Conservation (phyloP, 2,888 invertebrate species). For the Nomada lathburiana region DNA sequence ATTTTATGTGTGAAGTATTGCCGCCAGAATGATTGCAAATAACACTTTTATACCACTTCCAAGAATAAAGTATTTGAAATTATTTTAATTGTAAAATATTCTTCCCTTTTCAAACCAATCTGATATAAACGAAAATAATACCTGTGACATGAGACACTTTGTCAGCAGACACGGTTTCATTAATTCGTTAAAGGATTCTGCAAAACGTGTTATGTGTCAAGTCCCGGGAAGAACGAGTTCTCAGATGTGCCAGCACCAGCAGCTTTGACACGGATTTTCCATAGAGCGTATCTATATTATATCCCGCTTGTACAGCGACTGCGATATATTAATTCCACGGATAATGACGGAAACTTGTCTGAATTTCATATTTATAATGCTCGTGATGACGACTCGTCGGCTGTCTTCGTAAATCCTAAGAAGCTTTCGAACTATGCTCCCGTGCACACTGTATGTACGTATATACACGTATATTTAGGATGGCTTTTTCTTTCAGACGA, state of each 20-base stretch:
- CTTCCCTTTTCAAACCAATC: no score
- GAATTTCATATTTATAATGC: constrained; percentile 59
- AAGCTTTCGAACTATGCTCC: background rate
- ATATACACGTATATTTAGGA: constrained; percentile 38
- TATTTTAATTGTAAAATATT: no score
- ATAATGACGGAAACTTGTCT: constrained; percentile 45
- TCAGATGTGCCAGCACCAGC: constrained; percentile 27
- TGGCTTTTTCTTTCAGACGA: constrained; percentile 63
- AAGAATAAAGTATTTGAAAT: no score
- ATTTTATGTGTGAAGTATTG: no score
- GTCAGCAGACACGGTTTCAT: background rate
- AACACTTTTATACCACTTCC: no score
- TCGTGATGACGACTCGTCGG: constrained; percentile 19
- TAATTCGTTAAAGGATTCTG: constrained; percentile 6
- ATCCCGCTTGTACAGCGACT: constrained; percentile 16
- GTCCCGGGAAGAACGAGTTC: background rate
- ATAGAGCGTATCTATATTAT: constrained; percentile 18
- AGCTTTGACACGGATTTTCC: constrained; percentile 29
- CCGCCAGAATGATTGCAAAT: no score
- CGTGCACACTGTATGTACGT: constrained; percentile 12
- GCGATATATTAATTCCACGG: constrained; percentile 32
- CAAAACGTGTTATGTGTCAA: constrained; percentile 17
- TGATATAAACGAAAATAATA: no score
- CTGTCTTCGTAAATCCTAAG: constrained; percentile 39
- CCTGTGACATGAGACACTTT: background rate